These are phyloP conservation scores for Drosophila peninsularis DNA, from an alignment of 2,888 invertebrate species.

Conservation along the genomic window DNA sequence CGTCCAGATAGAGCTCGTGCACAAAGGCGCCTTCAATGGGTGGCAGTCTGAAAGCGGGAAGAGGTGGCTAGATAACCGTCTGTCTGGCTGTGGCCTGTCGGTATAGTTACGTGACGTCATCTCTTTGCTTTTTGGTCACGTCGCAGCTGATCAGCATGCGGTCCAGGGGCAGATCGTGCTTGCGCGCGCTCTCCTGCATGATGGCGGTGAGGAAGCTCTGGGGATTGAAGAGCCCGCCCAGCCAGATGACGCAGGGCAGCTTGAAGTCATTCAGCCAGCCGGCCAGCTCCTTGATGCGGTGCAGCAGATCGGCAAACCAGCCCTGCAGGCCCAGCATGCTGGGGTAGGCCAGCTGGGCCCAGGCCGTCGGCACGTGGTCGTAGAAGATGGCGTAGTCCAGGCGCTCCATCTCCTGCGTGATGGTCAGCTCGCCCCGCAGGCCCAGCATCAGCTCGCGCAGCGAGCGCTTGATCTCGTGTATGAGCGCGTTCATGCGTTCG, in stretches of 20 bases:
- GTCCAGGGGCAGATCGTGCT: slow-evolving; percentile 97
- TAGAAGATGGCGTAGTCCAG: slow-evolving; percentile 93
- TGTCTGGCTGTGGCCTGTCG: not conserved
- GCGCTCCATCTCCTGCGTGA: slow-evolving; percentile 97
- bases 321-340: slow-evolving; percentile 92
- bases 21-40: slow-evolving; percentile 97
- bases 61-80: not conserved
- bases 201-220: slow-evolving; percentile 98
- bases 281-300: slow-evolving; percentile 92
- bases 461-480: slow-evolving; percentile 92
- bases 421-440: slow-evolving; percentile 96
- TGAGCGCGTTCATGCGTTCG: slow-evolving; percentile 96
- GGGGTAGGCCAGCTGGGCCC: slow-evolving; percentile 95
- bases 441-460: slow-evolving; percentile 94
- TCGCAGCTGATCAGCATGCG: slow-evolving; percentile 98
- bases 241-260: slow-evolving; percentile 95
- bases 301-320: slow-evolving; percentile 95
- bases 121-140: slow-evolving; percentile 94
- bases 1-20: slow-evolving; percentile 96
- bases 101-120: slow-evolving; percentile 90
- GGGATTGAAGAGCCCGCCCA: slow-evolving; percentile 98
- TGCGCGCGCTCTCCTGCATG: slow-evolving; percentile 98
- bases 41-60: slow-evolving; percentile 86
- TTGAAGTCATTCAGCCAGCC: slow-evolving; percentile 93
- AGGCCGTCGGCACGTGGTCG: slow-evolving; percentile 93